Percentiles rank a stretch among this genome's conserved stretches.
Conservation (phyloP, 2,113 vertebrate species). For the Zosterops borbonicus region DNA sequence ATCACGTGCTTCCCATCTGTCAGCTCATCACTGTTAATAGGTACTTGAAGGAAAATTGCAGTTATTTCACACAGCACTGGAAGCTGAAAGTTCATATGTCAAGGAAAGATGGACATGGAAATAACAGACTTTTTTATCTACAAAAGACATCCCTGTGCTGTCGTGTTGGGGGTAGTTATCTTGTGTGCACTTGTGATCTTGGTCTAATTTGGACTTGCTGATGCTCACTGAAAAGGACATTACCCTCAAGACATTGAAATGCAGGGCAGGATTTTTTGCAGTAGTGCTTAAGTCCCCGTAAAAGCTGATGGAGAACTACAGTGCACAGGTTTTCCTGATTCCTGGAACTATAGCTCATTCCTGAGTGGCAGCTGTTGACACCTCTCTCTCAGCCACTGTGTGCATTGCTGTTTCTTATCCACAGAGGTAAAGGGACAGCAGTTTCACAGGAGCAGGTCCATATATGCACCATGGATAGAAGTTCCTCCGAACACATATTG, state of each 20-base stretch:
- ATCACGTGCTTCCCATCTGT: slow-evolving; percentile 31
- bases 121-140: neutral
- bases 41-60: slow-evolving; percentile 45
- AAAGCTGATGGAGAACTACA: neutral
- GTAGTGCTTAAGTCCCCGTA: neutral
- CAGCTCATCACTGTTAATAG: slow-evolving; percentile 41
- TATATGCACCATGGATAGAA: neutral
- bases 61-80: slow-evolving; percentile 22
- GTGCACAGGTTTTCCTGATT: neutral
- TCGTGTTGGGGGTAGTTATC: neutral
- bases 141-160: neutral
- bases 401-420: neutral
- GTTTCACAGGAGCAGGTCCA: neutral
- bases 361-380: neutral
- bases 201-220: neutral
- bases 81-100: slow-evolving; percentile 39
- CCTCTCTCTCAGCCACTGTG: neutral
- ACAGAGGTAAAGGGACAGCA: neutral
- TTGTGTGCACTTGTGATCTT: neutral
- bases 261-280: neutral
- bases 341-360: neutral
- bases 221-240: neutral
- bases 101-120: slow-evolving; percentile 22
- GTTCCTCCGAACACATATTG: neutral
- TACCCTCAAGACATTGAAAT: neutral